A percentile compares a stretch with the other conserved stretches of the same genome.
phyloP scores from a whole-genome alignment of 2,797 vertebrate genomes.

The Myripristis jacobus region DNA sequence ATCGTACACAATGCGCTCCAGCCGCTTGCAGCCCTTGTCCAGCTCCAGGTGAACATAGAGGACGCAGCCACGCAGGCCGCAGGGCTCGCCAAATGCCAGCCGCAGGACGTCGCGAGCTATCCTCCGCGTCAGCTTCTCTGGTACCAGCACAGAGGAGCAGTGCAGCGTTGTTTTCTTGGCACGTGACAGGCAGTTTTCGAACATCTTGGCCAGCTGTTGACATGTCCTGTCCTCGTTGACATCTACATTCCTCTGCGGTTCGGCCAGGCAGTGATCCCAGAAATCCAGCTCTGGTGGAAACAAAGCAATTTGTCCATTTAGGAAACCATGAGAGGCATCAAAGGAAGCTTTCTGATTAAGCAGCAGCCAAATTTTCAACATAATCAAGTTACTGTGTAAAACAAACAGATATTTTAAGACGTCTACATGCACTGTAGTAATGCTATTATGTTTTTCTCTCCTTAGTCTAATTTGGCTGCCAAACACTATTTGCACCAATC shows the following conservation, averaged over 20 bases:
- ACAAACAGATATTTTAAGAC: too few species aligned
- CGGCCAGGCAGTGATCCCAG: conserved; percentile 86
- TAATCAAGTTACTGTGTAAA: too few species aligned
- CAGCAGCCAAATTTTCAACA: too few species aligned
- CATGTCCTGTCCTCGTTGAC: conserved; percentile 84
- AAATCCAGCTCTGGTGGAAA: conserved; percentile 84
- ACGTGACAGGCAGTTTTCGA: conserved; percentile 88
- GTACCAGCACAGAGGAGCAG: conserved; percentile 89
- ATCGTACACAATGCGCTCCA: conserved; percentile 88
- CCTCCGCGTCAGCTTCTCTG: conserved; percentile 85
- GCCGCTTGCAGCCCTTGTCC: conserved; percentile 85
- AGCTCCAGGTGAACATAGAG: conserved; percentile 87
- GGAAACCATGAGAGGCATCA: neutral
- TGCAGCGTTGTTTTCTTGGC: conserved; percentile 88
- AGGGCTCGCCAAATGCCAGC: conserved; percentile 87
- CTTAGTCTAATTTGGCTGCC: too few species aligned
- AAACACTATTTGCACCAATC: too few species aligned
- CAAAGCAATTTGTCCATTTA: neutral
- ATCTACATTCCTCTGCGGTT: conserved; percentile 80
- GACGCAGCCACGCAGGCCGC: conserved; percentile 88
- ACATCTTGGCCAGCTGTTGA: conserved; percentile 85
- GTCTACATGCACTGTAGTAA: too few species aligned
- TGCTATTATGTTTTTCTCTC: too few species aligned
- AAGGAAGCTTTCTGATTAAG: neutral
- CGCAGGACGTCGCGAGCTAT: conserved; percentile 87